A percentile compares a stretch with the other conserved stretches of the same genome.
phyloP scores from a whole-genome alignment of 2,888 invertebrate species.

The Eupithecia insigniata region DNA sequence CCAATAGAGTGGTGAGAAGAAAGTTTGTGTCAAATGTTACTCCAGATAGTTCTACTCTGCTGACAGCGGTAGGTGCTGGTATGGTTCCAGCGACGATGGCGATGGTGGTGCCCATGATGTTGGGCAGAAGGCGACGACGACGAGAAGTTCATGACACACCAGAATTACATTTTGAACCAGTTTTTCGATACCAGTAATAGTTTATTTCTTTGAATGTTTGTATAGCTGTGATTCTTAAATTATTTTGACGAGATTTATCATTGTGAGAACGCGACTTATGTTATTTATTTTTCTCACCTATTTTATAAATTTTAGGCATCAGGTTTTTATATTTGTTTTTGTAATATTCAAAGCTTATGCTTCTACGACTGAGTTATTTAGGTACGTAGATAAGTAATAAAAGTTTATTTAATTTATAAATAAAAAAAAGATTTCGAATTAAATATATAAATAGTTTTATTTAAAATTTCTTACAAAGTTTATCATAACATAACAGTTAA shows the following conservation, averaged over 20 bases:
- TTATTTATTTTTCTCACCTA: slow-evolving; percentile 5
- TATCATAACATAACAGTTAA: background rate
- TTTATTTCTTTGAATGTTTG: slow-evolving; percentile 41
- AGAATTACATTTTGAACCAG: slow-evolving; percentile 54
- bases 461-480: background rate
- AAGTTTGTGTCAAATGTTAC: slow-evolving; percentile 66
- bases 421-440: background rate
- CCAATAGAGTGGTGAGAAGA: slow-evolving; percentile 64
- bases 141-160: slow-evolving; percentile 54
- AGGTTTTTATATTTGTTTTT: background rate
- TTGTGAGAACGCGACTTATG: background rate
- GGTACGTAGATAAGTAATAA: background rate
- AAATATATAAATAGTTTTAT: slow-evolving; percentile 4
- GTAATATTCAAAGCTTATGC: background rate
- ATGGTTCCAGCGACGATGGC: slow-evolving; percentile 93
- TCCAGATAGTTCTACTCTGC: slow-evolving; percentile 85
- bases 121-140: slow-evolving; percentile 81
- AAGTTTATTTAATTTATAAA: background rate
- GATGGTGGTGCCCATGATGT: slow-evolving; percentile 90
- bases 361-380: slow-evolving; percentile 1
- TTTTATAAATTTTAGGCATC: background rate
- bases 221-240: slow-evolving; percentile 52
- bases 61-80: slow-evolving; percentile 90
- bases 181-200: slow-evolving; percentile 54
- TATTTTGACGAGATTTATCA: slow-evolving; percentile 34